Evolutionary conservation across 2,797 vertebrate species (phyloP), one percentile per base, ranked within the genome.

Genomic region (Tenualosa thibaudeaui): DNA sequence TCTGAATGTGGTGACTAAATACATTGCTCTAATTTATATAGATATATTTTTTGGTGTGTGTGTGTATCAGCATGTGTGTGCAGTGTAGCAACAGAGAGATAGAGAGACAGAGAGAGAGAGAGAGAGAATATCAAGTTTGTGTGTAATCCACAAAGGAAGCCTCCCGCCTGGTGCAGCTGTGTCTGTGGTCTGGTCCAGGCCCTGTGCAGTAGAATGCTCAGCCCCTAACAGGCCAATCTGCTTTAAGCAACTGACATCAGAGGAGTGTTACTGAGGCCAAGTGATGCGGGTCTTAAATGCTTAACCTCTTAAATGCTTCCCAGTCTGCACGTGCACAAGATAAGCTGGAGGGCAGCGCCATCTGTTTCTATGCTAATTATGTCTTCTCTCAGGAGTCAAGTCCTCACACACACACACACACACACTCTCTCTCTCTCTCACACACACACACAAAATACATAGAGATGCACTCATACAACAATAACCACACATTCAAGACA

Each of bases 271-370:
- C 4, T 31, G 31, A 40, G 68, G 68, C 68, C 68, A 75, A 75
- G 68, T 17, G 31, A 40, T 75, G 31, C 43, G 68, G 68, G 17
- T 40, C 31, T 75, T 40, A 75, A 7, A 26, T 12, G 17, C 31
- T 75, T 43, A 40, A 75, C 68, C 68, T 40, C 31, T 75, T 60
- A 88, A 85, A 78, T 88, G 88, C 89, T 89, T 87, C 84, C 75
- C 89, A 83, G 89, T 91, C 88, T 58, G 89, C 92, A 94, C 86
- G 84, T 91, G 89, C 85, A 85, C 88, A 86, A 71, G 43, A 85
- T 90, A 83, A 88, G 83, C 86, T 78, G 51, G 53, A 43, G 37
- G 4, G 31, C 65, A 22, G 8, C 31, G 65, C 81, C 62, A 51
- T 56, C 56, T 84, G 53, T 58, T 82, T 60, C 40, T 17, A 26